These are phyloP conservation scores for Tenebrosternarchus preto DNA, from an alignment of 2,113 vertebrate species.

Conservation along the genomic window DNA sequence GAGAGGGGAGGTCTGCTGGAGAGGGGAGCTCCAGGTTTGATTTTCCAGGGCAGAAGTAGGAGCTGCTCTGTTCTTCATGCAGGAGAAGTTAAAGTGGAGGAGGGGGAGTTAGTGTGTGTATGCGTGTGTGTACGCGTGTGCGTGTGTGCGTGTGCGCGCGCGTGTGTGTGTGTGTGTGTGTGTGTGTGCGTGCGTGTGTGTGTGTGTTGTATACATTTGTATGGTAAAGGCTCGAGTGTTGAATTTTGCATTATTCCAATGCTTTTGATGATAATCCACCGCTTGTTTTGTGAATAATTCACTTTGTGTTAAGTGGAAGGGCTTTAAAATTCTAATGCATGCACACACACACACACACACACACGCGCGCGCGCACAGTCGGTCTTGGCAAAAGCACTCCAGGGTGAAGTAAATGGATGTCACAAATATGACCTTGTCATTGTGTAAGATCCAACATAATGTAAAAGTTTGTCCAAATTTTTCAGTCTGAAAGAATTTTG, in stretches of 20 bases:
- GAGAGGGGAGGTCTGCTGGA: slow-evolving; percentile 40
- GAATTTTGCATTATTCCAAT: slow-evolving; percentile 45
- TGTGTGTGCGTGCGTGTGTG: slow-evolving; percentile 19
- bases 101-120: not conserved
- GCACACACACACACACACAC: not conserved
- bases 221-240: slow-evolving; percentile 15
- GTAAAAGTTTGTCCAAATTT: not conserved
- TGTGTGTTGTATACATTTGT: slow-evolving; percentile 8
- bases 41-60: slow-evolving; percentile 39
- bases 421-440: slow-evolving; percentile 2
- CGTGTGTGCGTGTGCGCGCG: no score
- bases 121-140: slow-evolving; percentile 3
- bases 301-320: slow-evolving; percentile 40
- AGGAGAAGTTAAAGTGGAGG: not conserved
- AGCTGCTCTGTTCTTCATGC: slow-evolving; percentile 32
- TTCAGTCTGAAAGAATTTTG: slow-evolving; percentile 3
- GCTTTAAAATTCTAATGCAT: slow-evolving; percentile 44
- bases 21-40: slow-evolving; percentile 49
- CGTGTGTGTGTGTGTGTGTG: not conserved
- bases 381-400: slow-evolving; percentile 29
- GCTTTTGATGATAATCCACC: slow-evolving; percentile 44
- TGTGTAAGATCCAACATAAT: slow-evolving; percentile 3
- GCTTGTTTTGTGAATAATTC: slow-evolving; percentile 53
- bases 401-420: slow-evolving; percentile 27
- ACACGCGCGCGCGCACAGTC: not conserved